Base-by-base conservation (phyloP, 2,113 vertebrate genomes). In the Tricholaema leucomelas region DNA sequence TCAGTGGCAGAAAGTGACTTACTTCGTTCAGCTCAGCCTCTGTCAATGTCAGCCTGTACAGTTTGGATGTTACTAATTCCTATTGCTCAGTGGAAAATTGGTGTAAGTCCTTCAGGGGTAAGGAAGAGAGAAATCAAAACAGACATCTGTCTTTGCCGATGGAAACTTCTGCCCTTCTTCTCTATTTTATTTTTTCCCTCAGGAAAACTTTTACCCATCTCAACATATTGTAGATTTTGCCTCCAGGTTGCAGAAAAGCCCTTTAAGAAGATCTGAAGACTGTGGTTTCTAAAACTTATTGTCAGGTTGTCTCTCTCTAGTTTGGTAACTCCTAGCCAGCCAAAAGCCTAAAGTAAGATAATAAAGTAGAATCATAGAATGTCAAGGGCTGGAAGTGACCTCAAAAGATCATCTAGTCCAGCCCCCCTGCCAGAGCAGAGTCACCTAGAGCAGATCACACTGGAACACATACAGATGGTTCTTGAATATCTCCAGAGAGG, bases 91-190 rank as follows among this genome's bases (percentile, higher is more conserved):
- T 78, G 42, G 61, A 72, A 91, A 78, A 84, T 42, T 5, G 2
- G 63, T 87, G 25, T 13, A 64, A 91, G 11, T 71, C 74, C 85
- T 93, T 69, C 42, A 75, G 74, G 40, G 6, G 13, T 58, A 90
- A 83, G 56, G 59, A 87, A 81, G 38, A 87, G 14, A 86, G 69
- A 88, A 90, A 94, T 92, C 40, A 59, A 80, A 86, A 50, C 2
- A 86, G 89, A 90, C 70, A 33, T 86, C 50, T 58, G 69, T 65
- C 87, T 90, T 96, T 88, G 89, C 84, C 84, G 77, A 77, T 77
- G 46, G 93, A 86, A 88, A 86, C 56, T 33, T 86, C 72, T 92
- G 42, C 21, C 87, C 76, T 93, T 75, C 27, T 85, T 59, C 9
- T 21, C 59, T 44, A 35, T 10, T 7, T 19, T 20, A 2, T 30